Percentiles rank a stretch among this genome's conserved stretches.
These are phyloP conservation scores for Triops longicaudatus DNA, from an alignment of 1,140 invertebrate species.

Conservation along the genomic window DNA sequence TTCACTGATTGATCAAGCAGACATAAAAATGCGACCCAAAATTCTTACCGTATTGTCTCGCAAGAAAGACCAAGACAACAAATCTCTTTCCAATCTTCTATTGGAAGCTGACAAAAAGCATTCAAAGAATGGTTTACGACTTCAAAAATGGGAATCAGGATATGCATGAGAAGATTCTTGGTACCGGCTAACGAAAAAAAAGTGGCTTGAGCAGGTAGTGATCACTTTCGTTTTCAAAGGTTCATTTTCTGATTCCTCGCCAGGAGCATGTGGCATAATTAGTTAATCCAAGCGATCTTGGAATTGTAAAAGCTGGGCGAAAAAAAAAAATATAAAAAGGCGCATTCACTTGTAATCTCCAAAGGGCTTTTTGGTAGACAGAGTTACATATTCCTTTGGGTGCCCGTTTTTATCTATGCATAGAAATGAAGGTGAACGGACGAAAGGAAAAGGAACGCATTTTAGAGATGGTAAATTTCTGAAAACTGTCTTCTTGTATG, in stretches of 20 bases:
- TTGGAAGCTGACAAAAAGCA: no score
- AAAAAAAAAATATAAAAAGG: no score
- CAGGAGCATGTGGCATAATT: neutral
- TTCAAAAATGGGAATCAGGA: neutral
- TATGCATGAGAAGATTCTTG: neutral
- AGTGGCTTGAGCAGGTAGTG: neutral
- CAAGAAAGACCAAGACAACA: no score
- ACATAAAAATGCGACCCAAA: no score
- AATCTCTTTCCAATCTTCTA: no score
- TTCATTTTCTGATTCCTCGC: neutral
- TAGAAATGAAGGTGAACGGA: conserved; percentile 11
- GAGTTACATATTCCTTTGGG: neutral
- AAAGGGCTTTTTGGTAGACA: neutral
- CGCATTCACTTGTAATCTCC: neutral
- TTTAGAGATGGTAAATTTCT: neutral
- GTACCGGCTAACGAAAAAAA: neutral
- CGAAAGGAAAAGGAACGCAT: neutral
- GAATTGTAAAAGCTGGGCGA: no score
- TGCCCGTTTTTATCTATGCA: neutral
- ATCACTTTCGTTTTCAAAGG: neutral
- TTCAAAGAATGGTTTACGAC: no score
- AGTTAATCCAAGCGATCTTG: neutral
- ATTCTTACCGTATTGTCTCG: no score
- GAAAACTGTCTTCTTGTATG: no score
- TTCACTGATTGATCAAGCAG: no score